A percentile compares a stretch with the other conserved stretches of the same genome.
Evolutionary conservation across 2,113 vertebrate genomes (phyloP).

Genomic region (Acrocephalus kingi): DNA sequence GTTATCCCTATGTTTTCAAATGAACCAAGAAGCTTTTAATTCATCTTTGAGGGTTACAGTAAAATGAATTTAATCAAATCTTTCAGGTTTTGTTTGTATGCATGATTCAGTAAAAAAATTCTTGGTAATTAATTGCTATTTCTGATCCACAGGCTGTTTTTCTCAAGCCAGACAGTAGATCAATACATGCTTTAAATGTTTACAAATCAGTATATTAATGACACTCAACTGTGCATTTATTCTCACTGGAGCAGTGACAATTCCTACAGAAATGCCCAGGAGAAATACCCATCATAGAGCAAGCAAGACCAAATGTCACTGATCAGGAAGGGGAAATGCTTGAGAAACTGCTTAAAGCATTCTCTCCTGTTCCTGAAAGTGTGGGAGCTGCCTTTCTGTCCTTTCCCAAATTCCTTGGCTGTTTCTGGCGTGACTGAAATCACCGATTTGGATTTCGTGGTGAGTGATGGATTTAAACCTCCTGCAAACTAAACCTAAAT

Average conservation of each 20-base stretch:
- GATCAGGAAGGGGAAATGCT: not conserved
- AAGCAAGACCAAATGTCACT: not conserved
- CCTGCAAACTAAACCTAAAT: not conserved
- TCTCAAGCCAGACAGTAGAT: not conserved
- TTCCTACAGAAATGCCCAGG: not conserved
- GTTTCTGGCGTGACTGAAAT: not conserved
- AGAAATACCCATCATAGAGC: not conserved
- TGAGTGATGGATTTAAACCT: not conserved
- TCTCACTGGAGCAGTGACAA: not conserved
- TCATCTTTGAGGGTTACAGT: not conserved
- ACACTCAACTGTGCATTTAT: not conserved
- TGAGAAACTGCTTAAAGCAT: not conserved
- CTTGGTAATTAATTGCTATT: not conserved
- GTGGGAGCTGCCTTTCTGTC: not conserved
- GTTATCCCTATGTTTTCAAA: not conserved
- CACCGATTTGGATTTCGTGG: rapidly evolving
- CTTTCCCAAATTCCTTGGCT: not conserved
- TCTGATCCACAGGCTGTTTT: not conserved
- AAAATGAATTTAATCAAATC: not conserved
- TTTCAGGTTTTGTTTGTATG: not conserved
- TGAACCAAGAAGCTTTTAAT: not conserved
- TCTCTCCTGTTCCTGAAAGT: not conserved
- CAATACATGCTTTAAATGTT: not conserved
- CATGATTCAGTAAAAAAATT: not conserved
- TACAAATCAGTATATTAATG: not conserved